Evolutionary conservation across 1,140 invertebrate genomes (phyloP).

Genomic region (Pantala flavescens): DNA sequence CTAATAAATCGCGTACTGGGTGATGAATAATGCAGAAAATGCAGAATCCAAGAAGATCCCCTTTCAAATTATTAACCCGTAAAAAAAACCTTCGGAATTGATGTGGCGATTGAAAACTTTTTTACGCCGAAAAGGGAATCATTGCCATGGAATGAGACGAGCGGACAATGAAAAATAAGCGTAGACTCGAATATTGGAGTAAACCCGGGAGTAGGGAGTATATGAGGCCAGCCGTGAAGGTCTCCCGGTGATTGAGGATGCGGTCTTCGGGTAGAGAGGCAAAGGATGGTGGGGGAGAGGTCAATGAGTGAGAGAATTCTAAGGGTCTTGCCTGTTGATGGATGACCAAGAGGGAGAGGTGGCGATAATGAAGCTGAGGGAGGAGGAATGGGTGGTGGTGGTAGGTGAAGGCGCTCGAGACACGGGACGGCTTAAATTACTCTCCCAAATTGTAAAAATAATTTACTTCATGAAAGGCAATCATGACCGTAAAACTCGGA

Average conservation of each 20-base stretch:
- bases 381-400: neutral
- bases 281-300: neutral
- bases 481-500: no score
- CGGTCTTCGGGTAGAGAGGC: neutral
- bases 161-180: neutral
- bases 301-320: neutral
- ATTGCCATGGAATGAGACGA: neutral
- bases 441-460: no score
- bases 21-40: no score
- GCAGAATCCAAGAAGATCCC: no score
- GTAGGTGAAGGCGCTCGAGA: neutral
- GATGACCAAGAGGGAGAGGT: neutral
- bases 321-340: neutral
- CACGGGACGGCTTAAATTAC: no score
- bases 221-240: neutral
- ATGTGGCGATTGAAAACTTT: no score
- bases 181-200: neutral
- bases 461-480: no score
- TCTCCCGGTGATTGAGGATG: neutral
- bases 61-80: no score
- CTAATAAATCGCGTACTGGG: no score
- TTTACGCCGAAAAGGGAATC: no score
- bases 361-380: neutral
- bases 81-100: no score
- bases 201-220: neutral